These are phyloP conservation scores for Microtus pennsylvanicus DNA, from an alignment of 2,113 vertebrate species.

Conservation along the genomic window DNA sequence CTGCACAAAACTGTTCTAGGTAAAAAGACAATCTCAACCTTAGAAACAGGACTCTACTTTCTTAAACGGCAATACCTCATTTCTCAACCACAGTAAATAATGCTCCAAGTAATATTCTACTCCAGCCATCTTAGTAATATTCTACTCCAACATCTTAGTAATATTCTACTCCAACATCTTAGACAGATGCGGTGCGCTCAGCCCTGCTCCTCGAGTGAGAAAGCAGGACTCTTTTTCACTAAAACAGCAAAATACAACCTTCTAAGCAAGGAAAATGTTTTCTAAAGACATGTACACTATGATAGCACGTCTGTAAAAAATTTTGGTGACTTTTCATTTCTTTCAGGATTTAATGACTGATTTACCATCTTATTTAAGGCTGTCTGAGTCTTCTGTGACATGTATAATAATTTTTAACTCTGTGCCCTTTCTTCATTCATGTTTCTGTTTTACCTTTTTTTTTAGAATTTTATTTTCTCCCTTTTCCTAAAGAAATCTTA, in stretches of 20 bases:
- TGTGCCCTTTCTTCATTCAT: neutral
- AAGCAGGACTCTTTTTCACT: too few relatives aligned
- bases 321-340: neutral
- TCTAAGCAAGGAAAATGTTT: neutral
- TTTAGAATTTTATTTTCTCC: slow-evolving; percentile 15
- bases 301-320: neutral
- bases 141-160: neutral
- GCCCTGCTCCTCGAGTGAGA: too few relatives aligned
- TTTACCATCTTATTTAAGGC: neutral
- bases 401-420: slow-evolving; percentile 2
- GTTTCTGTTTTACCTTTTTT: neutral
- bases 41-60: neutral
- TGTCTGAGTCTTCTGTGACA: neutral
- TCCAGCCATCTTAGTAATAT: too few relatives aligned
- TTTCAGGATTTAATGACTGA: neutral
- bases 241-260: neutral
- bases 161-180: too few relatives aligned
- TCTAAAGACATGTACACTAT: neutral
- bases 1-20: neutral
- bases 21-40: neutral
- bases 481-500: neutral
- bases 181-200: too few relatives aligned
- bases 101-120: neutral
- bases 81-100: neutral
- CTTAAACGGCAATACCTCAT: neutral